Conservation (phyloP, 2,113 vertebrate species). For the Pungitius pungitius region DNA sequence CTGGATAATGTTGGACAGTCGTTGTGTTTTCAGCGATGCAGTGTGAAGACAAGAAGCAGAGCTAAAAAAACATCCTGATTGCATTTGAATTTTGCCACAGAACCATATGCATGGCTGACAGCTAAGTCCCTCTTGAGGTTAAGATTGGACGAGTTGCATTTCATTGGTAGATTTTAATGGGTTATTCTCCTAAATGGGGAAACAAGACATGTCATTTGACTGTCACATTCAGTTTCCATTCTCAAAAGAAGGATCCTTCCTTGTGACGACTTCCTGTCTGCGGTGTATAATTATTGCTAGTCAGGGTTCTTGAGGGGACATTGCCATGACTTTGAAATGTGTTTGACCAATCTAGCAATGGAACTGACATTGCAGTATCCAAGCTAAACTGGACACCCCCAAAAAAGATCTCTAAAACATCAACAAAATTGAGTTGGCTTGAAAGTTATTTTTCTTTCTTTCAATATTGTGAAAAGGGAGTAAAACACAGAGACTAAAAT, state of each 20-base stretch:
- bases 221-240: background rate
- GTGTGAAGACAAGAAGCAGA: background rate
- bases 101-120: background rate
- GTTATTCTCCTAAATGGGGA: background rate
- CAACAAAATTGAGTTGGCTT: background rate
- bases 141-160: background rate
- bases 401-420: background rate
- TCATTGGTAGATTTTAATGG: background rate
- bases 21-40: background rate
- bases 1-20: background rate
- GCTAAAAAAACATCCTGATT: background rate
- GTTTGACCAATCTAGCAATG: background rate
- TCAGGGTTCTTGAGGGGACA: no score
- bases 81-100: background rate
- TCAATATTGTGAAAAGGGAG: constrained; percentile 43
- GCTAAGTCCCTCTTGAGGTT: background rate
- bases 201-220: background rate
- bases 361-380: background rate
- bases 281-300: no score
- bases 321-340: no score
- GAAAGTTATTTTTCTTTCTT: constrained; percentile 26
- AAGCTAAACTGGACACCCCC: background rate
- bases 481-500: constrained; percentile 65
- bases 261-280: no score
- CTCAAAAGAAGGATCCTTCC: no score